Conservation (phyloP, 2,888 invertebrate genomes). For the Conus canariensis region DNA sequence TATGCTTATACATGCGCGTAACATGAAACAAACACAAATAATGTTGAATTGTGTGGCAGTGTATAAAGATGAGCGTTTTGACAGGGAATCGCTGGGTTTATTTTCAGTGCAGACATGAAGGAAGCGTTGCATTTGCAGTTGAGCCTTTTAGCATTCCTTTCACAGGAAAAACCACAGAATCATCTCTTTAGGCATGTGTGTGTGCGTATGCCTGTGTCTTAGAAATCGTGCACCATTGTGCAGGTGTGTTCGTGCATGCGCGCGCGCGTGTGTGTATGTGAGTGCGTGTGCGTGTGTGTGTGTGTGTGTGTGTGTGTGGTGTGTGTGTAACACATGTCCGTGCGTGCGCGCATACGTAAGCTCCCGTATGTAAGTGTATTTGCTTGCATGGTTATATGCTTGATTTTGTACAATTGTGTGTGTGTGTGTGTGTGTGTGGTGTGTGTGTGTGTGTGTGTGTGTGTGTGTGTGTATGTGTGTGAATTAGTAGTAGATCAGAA, state of each 20-base stretch:
- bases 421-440: no score
- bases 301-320: not conserved
- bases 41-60: not conserved
- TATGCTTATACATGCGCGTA: no score
- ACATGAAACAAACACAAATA: not conserved
- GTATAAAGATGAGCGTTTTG: not conserved
- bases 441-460: not conserved
- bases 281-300: not conserved
- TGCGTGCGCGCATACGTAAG: not conserved
- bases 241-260: not conserved
- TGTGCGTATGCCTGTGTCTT: not conserved
- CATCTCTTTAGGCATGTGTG: not conserved
- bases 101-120: no score
- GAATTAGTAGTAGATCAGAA: not conserved
- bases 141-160: no score
- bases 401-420: no score
- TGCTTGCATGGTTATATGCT: no score
- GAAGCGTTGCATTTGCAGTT: no score
- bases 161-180: no score
- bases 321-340: not conserved
- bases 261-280: slow-evolving; percentile 2
- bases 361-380: no score
- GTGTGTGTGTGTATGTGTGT: not conserved
- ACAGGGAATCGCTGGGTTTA: no score
- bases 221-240: not conserved